These are phyloP conservation scores for Rissa tridactyla DNA, from an alignment of 2,113 vertebrate species.

Conservation along the genomic window DNA sequence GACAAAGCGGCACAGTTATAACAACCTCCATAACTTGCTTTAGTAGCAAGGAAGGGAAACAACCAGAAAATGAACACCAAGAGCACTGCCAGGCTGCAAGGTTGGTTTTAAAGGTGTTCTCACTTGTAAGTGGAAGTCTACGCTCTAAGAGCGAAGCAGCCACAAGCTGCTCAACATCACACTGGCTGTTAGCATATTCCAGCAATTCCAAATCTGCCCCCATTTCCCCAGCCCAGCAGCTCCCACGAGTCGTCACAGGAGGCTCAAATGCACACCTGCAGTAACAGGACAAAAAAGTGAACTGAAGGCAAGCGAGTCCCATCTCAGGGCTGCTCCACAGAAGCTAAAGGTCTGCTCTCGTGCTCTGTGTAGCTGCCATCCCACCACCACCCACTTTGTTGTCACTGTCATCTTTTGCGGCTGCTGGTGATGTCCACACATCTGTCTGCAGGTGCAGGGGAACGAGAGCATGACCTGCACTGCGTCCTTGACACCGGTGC, in stretches of 20 bases:
- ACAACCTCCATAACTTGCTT: not conserved
- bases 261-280: not conserved
- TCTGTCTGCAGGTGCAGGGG: not conserved
- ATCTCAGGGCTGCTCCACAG: not conserved
- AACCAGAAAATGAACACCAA: not conserved
- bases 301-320: not conserved
- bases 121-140: not conserved
- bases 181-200: not conserved
- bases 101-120: not conserved
- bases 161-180: not conserved
- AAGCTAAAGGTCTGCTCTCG: not conserved
- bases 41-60: not conserved
- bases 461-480: accelerated
- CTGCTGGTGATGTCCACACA: not conserved
- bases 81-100: not conserved
- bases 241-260: not conserved
- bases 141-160: not conserved
- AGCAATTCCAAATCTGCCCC: not conserved
- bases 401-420: not conserved
- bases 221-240: not conserved
- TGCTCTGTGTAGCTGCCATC: not conserved
- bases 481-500: not conserved
- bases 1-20: not conserved
- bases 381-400: accelerated
- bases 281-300: not conserved